Evolutionary conservation across 1,140 invertebrate species (phyloP), one percentile per base, ranked within the genome.

Genomic region (Platorchestia sp.): DNA sequence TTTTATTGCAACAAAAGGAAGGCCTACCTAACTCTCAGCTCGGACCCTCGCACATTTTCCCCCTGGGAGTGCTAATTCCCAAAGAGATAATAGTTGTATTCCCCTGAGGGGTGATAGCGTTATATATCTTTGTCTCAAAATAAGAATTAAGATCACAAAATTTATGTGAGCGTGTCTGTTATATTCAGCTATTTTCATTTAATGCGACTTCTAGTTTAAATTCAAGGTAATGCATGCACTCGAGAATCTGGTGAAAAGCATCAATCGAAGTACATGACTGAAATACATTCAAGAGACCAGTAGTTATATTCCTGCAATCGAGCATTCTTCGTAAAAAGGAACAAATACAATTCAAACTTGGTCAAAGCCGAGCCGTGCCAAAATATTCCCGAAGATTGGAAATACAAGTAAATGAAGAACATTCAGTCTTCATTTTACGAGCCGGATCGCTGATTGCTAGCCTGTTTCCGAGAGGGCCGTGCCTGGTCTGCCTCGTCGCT

Each of bases 401-500:
- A 75, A 75, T 36, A 19, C 59, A 75, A 75, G 59, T 75, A 75
- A 75, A 75, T 75, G 59, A 75, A 75, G 59, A 75, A 10, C 59
- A 75, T 75, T 75, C 59, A 75, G 59, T 75, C 59, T 75, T 75
- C 36, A 75, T 75, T 75, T 75, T 75, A 75, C 59, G 59, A 75
- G 59, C 14, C 27, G 10, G 10, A 27, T 75, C 59, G 59, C 59
- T 75, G 59, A 75, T 75, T 75, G 59, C 59, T 75, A 10, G 59
- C 59, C 59, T 75, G 59, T 75, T 75, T 75, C 59, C 36, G 14
- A 75, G 59, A 75, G 59, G 27, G 59, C 59, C 59, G 59, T 75
- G 59, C 59, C 59, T 75, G 59, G 14, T 27, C 27, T 3, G 59
- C 59, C 7, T 36, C 27, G 59, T 27, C 14, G 59, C 59, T 75